Evolutionary conservation across 2,797 vertebrate genomes (phyloP), one percentile per base, ranked within the genome.

Genomic region (Peromyscus attwateri): DNA sequence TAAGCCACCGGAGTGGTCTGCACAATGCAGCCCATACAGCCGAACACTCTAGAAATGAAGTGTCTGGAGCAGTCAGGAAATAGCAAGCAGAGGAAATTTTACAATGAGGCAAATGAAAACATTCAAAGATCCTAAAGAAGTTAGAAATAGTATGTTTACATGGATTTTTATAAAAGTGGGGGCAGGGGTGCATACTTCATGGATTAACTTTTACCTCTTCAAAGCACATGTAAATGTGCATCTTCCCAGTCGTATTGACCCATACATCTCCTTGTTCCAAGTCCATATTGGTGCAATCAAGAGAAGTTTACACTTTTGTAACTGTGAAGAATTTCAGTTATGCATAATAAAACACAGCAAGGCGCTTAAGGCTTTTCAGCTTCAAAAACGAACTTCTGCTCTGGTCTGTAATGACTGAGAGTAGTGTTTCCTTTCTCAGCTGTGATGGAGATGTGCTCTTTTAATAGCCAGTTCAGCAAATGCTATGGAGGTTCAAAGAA

Each of bases 301-400:
- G 94, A 92, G 70, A 89, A 87, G 96, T 97, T 98, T 96, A 97
- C 97, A 97, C 95, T 95, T 96, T 94, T 87, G 95, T 95, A 96
- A 89, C 98, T 97, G 95, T 93, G 95, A 98, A 97, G 97, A 98
- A 98, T 98, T 96, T 96, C 97, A 97, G 96, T 96, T 97, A 98
- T 98, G 98, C 97, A 95, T 97, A 97, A 98, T 97, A 97, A 97
- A 97, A 96, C 96, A 91, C 96, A 97, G 97, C 91, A 66, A 88
- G 92, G 85, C 91, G 71, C 70, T 91, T 64, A 62, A 94, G 93
- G 52, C 77, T 94, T 97, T 91, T 37, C 62, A 80, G 79, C 79
- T 96, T 95, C 71, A 92, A 92, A 96, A 83, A 81, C 21, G 12
- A 34, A 76, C 82, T 90, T 94, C 79, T 94, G 43, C 43, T 95